Percentiles rank a stretch among this genome's conserved stretches.
phyloP scores from a whole-genome alignment of 92 coral and sea anemone species.

The Virgularia gustaviana region DNA sequence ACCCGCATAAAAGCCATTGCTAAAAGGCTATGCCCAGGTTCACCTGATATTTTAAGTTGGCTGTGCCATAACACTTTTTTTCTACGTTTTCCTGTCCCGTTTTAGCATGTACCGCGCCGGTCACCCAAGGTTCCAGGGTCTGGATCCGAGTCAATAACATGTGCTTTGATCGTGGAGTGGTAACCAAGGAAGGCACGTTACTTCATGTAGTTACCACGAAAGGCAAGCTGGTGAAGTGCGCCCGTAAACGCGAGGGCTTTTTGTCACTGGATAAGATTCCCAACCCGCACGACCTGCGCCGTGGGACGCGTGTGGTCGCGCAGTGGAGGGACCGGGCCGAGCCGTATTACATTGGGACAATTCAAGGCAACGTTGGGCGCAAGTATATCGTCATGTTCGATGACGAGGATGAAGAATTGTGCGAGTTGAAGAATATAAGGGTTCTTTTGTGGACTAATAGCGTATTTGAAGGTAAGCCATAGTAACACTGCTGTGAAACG shows the following conservation, averaged over 20 bases:
- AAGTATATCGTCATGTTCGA: slow-evolving; percentile 71
- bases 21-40: background rate
- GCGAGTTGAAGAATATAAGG: slow-evolving; percentile 69
- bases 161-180: slow-evolving; percentile 73
- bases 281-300: slow-evolving; percentile 68
- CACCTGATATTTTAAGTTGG: background rate
- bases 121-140: slow-evolving; percentile 73
- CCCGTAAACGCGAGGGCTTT: slow-evolving; percentile 65
- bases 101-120: slow-evolving; percentile 63
- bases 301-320: slow-evolving; percentile 82
- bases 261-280: slow-evolving; percentile 76
- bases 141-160: slow-evolving; percentile 87
- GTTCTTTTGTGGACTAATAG: slow-evolving; percentile 57
- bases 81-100: background rate
- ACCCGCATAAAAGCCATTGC: too few relatives aligned
- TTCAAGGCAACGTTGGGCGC: slow-evolving; percentile 53
- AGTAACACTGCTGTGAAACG: too few relatives aligned
- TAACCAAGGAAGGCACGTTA: slow-evolving; percentile 71
- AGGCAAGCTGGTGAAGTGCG: slow-evolving; percentile 60
- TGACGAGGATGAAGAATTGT: slow-evolving; percentile 88
- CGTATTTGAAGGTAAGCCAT: too few relatives aligned
- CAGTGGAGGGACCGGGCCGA: slow-evolving; percentile 81
- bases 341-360: slow-evolving; percentile 76
- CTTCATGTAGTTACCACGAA: slow-evolving; percentile 83
- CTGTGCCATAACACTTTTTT: background rate